Evolutionary conservation across 2,797 vertebrate species (phyloP), one percentile per base, ranked within the genome.

Genomic region (Spatula versicolor): DNA sequence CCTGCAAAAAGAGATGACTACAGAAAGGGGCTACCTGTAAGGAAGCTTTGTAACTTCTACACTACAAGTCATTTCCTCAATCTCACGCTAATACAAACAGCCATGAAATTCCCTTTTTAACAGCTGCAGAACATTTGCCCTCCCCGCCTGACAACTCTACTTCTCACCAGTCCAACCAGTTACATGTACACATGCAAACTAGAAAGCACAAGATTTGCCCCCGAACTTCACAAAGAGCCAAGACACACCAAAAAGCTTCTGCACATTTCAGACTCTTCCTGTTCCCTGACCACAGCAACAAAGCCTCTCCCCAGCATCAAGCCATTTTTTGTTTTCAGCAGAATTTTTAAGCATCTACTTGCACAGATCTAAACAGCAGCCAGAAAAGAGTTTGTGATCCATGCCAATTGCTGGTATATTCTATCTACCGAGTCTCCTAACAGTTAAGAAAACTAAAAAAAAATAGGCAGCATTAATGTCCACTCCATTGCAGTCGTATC

Each of bases 141-240:
- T 43, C 67, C 68, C 55, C 13, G 31, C 13, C 8, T 21, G 10
- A 22, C 35, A 86, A n/a, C 26, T 64, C 72, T 41, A 79, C 58
- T 62, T 86, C 55, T 23, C 37, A 18, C 33, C 39, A 86, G 28
- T 46, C 71, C 21, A 74, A 58, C 22, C 35, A 46, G 19, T 50
- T 76, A 56, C 3, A 9, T 25, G 41, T 6, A 48, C 1, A 0
- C 18, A 5, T 19, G 11, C 21, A 79, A 19, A 33, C 0, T 1
- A 55, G 21, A 76, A 79, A 43, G 10, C 10, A 64, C 28, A 39
- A 20, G 35, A 45, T 5, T 18, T 28, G 3, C 11, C 19, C 6
- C 9, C 19, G 37, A 77, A 55, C 9, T 30, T 71, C 35, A 54
- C 3, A 52, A 30, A 12, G 25, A 76, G 31, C 5, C 2, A 1